A percentile compares a stretch with the other conserved stretches of the same genome.
Evolutionary conservation across 2,113 vertebrate genomes (phyloP).

Genomic region (Phaethornis superciliosus): DNA sequence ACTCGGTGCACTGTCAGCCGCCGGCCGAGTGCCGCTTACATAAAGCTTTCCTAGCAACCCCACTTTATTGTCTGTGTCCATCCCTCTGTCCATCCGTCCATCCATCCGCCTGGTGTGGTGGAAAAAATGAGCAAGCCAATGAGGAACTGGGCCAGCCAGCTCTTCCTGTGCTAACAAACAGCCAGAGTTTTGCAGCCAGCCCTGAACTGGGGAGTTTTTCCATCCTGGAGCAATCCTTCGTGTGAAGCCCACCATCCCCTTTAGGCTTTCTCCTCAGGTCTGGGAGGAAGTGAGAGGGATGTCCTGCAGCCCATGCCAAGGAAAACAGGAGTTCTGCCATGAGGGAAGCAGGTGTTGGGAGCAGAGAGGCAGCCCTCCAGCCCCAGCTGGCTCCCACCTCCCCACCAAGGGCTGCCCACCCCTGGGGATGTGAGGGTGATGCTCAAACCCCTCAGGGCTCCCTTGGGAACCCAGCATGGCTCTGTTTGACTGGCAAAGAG

Average conservation of each 20-base stretch:
- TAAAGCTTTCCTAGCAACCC: slow-evolving; percentile 75
- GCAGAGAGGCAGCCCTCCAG: neutral
- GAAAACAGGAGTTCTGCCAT: slow-evolving; percentile 6
- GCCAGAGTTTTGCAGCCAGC: neutral
- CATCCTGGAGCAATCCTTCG: neutral
- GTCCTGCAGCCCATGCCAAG: slow-evolving; percentile 30
- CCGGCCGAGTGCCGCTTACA: slow-evolving; percentile 65
- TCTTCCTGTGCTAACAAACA: slow-evolving; percentile 17
- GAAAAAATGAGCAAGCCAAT: slow-evolving; percentile 3
- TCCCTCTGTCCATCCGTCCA: neutral
- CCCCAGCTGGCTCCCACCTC: neutral
- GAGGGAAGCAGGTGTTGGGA: neutral
- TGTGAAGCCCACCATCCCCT: slow-evolving; percentile 20
- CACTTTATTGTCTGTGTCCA: slow-evolving; percentile 1
- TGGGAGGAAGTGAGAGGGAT: slow-evolving; percentile 51
- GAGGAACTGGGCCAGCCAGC: slow-evolving; percentile 1
- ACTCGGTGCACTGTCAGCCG: slow-evolving; percentile 65
- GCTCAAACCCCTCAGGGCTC: neutral
- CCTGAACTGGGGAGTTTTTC: neutral
- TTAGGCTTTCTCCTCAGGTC: slow-evolving; percentile 25
- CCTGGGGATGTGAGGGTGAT: neutral
- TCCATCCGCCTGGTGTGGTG: neutral
- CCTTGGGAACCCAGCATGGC: neutral
- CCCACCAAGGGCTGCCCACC: neutral
- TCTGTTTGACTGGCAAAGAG: neutral